Conservation (phyloP, 2,797 vertebrate species). For the Enoplosus armatus region DNA sequence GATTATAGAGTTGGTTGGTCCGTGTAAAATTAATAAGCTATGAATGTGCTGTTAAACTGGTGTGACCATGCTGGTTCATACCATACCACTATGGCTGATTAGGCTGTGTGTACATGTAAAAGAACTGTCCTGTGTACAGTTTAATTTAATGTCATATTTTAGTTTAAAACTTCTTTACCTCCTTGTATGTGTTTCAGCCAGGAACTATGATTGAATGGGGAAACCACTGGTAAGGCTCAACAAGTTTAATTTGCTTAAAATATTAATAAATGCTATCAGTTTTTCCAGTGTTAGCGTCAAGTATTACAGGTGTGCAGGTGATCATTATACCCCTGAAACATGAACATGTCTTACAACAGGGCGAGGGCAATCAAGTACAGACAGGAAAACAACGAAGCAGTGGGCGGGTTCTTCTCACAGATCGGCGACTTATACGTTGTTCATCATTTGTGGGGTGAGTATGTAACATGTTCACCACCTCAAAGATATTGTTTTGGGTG, state of each 20-base stretch:
- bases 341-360: constrained; percentile 80
- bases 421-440: constrained; percentile 95
- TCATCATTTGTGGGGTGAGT: constrained; percentile 97
- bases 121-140: neutral
- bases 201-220: constrained; percentile 99
- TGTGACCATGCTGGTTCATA: neutral
- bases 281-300: neutral
- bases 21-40: constrained; percentile 4
- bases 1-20: neutral
- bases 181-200: constrained; percentile 86
- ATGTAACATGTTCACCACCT: neutral
- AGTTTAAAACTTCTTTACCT: constrained; percentile 11
- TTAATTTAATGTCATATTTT: neutral
- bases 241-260: neutral
- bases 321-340: neutral
- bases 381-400: constrained; percentile 94
- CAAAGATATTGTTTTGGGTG: neutral
- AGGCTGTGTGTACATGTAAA: neutral
- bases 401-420: constrained; percentile 97
- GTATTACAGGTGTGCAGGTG: neutral
- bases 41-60: constrained; percentile 16
- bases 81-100: neutral
- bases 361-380: constrained; percentile 94
- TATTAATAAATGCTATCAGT: neutral
- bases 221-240: constrained; percentile 94